Base-by-base conservation (phyloP, 2,888 invertebrate genomes). In the Anticlea derivata region DNA sequence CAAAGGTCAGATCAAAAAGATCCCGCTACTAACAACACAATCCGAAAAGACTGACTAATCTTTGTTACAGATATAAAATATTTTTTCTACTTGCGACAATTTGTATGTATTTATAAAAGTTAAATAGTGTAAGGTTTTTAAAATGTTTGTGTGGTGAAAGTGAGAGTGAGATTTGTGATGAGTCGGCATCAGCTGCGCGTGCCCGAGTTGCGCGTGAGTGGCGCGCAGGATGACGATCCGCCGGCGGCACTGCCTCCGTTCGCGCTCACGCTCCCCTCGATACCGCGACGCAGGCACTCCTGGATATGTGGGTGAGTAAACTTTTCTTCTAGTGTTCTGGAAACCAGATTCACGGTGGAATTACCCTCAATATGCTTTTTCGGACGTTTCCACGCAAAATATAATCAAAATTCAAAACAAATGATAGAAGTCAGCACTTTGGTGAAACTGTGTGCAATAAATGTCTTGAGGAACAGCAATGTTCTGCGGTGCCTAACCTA, bases 251-350 rank as follows among this genome's bases (percentile, higher is more conserved):
- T 82, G 62, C 89, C 84, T 41, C 89, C 83, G 53, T 87, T 83
- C 63, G 85, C 77, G 1, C 90, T 92, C 39, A 91, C 92, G n/a
- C 88, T 92, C 26, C 83, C 91, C 24, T 86, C 82, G 30, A 91
- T 92, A 70, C 93, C 94, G 12, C 86, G 94, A 48, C 91, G 95
- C 43, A 86, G 95, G 60, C 95, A 95, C 79, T 95, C 95, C 58
- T 95, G 95, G 95, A 95, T 95, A 75, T 94, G 94, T 78, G 91
- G 95, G 95, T 95, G 85, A 93, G 94, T 72, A 2, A 5, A n/a
- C 1, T 11, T n/a, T 20, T 2, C 12, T 7, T 4, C 17, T 3
- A 17, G 17, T 17, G 2, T 17, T 17, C 2, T 17, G 17, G 17
- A 17, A 3, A 12, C 31, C 11, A n/a, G n/a, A n/a, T n/a, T n/a